Base-by-base conservation (phyloP, 2,888 invertebrate genomes). In the Scaptomyza polygonia region DNA sequence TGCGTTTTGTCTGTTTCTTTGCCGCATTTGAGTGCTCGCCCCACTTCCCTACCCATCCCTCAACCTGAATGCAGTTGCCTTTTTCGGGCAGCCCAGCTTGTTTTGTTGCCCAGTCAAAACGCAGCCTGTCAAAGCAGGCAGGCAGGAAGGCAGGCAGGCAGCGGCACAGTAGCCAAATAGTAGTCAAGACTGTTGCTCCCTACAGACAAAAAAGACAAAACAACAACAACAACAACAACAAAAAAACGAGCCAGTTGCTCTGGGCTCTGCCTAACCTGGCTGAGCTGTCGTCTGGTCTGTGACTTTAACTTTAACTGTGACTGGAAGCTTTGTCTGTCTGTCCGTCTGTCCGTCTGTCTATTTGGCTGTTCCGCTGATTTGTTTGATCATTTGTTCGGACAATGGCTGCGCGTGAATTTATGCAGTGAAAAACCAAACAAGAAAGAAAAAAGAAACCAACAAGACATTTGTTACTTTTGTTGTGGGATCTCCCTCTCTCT, bases 321-420 rank as follows among this genome's bases (percentile, higher is more conserved):
- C 54, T 53, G 44, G 34, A 4, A 39, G 40, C 55, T 48, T 4
- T 2, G 14, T 11, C 42, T 44, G 36, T 9, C 44, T 30, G 29
- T 29, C 14, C 21, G 34, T 32, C 51, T 55, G 49, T 30, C 43
- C 40, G 40, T 12, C 25, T 30, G 54, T 36, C 39, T 32, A 34
- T 42, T 65, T 72, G 56, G 72, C 61, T 72, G 72, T 77, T 73
- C 67, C 73, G 73, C 73, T 73, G 84, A 89, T 88, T 88, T 89
- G 86, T 88, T 86, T 77, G 77, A 73, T 78, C 77, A 88, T 86
- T 86, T 86, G 84, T 81, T 86, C 76, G 84, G 84, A 89, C 88
- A 89, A 88, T 79, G 86, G 86, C 79, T 77, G 82, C 90, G 90
- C 89, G 90, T 90, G 89, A 89, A 89, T 88, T 90, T 90, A 89